Base-by-base conservation (phyloP, 2,888 invertebrate genomes). In the Adelphocoris suturalis region DNA sequence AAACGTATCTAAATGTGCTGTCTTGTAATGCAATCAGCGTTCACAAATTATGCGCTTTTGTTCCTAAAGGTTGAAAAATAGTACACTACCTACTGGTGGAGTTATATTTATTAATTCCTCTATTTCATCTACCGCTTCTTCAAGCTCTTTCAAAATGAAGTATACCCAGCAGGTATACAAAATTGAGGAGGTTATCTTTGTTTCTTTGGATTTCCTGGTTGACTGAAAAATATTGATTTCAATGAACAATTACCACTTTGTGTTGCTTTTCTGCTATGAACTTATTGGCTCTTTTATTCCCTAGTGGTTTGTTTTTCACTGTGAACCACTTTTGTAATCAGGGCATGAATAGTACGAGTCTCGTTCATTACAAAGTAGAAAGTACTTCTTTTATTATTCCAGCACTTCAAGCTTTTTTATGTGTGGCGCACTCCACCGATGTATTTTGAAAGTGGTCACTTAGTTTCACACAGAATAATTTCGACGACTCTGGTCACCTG, bases 361-460 rank as follows among this genome's bases (percentile, higher is more conserved):
- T 76, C 16, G 76, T 76, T 46, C 78, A n/a, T 7, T 78, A 37
- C 19, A 78, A 78, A 78, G 78, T 78, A 47, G 47, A 78, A 78
- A 46, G n/a, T 37, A 46, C 37, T 46, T 27, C 28, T 46, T 46
- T 68, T 27, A 23, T 68, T n/a, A 14, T n/a, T 68, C 13, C 68
- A 68, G 68, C 68, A 68, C 68, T 68, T 68, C 68, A 68, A 68
- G 68, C 68, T 68, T 68, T 68, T 68, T 68, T 61, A 27, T 19
- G 68, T 12, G 68, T 68, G 68, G 68, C 68, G 19, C 68, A 68
- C 68, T 27, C 1, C 68, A 68, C 68, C 68, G 68, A 12, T 23
- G 27, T 68, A 68, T 68, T 68, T 19, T 68, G 5, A 23, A 4
- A 68, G 68, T 11, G 2, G 52, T 52, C 52, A 52, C 52, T 16